These are phyloP conservation scores for Centrocercus urophasianus DNA, from an alignment of 2,113 vertebrate genomes.

Conservation along the genomic window DNA sequence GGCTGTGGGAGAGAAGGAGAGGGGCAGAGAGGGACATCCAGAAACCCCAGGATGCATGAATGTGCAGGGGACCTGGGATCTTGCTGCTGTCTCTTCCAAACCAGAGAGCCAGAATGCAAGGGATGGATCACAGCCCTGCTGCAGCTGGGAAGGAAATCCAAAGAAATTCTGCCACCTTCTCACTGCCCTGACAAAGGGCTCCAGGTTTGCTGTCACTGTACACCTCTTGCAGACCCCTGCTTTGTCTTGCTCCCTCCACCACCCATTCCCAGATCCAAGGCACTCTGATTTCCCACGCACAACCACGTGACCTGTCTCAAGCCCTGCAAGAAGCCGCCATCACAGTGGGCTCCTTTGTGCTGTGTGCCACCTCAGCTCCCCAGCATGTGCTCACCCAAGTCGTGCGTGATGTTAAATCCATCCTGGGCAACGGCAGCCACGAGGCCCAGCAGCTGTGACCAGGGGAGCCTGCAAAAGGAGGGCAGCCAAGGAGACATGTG, in stretches of 20 bases:
- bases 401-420: conserved; percentile 95
- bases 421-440: conserved; percentile 86
- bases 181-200: not conserved
- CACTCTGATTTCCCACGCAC: not conserved
- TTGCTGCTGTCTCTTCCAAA: not conserved
- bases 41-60: not conserved
- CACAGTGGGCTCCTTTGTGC: rapidly evolving
- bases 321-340: not conserved
- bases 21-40: not conserved
- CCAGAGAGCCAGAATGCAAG: not conserved
- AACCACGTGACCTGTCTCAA: not conserved
- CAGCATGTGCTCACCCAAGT: conserved; percentile 85
- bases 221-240: not conserved
- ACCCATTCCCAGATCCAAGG: not conserved
- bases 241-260: rapidly evolving
- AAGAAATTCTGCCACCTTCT: not conserved
- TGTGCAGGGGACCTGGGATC: rapidly evolving
- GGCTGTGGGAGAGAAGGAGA: conserved; percentile 75
- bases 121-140: not conserved
- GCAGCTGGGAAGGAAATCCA: not conserved
- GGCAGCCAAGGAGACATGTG: not conserved
- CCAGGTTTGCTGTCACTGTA: rapidly evolving
- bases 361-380: not conserved
- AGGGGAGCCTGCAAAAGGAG: conserved; percentile 81
- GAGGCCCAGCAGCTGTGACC: conserved; percentile 88